Base-by-base conservation (phyloP, 2,113 vertebrate species). In the Gopherus evgoodei region DNA sequence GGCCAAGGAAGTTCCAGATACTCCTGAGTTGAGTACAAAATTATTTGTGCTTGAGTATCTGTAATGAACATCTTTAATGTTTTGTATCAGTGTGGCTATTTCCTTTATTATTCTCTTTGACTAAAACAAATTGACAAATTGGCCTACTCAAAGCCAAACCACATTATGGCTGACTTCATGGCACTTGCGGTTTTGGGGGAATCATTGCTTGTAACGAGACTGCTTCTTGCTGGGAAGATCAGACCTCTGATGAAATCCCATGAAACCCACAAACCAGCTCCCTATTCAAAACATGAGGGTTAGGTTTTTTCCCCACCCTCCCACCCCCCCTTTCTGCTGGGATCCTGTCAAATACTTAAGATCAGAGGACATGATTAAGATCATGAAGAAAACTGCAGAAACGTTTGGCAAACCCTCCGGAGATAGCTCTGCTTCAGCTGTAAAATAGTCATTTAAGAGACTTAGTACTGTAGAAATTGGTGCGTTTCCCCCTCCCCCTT, bases 201-300 rank as follows among this genome's bases (percentile, higher is more conserved):
- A 95, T 96, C 97, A 59, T 95, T 97, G 96, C 97, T 97, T 97
- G 96, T 90, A 94, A 47, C 93, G 83, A 92, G 97, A 97, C n/a
- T 86, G 80, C 95, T 79, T 97, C 83, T 57, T 97, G 96, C 96
- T 10, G 93, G 96, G 97, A 97, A 97, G 90, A 97, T 97, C 95
- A 96, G 95, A 90, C 91, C 97, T 95, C 97, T 96, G 97, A 97
- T 97, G 96, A 96, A 97, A 96, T 96, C 95, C 96, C 93, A 65
- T 93, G 96, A 97, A 97, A 97, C 85, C 96, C 97, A 97, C 96
- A 97, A 97, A 95, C 97, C 95, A 97, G 87, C 89, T 96, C 90
- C 92, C 93, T 95, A 17, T 54, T 95, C 92, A 96, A 75, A 96
- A 89, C 92, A 93, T 91, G 86, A 76, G 92, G 87, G 81, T 38